Conservation (phyloP, 2,888 invertebrate species). For the Linhomoeus sp. region DNA sequence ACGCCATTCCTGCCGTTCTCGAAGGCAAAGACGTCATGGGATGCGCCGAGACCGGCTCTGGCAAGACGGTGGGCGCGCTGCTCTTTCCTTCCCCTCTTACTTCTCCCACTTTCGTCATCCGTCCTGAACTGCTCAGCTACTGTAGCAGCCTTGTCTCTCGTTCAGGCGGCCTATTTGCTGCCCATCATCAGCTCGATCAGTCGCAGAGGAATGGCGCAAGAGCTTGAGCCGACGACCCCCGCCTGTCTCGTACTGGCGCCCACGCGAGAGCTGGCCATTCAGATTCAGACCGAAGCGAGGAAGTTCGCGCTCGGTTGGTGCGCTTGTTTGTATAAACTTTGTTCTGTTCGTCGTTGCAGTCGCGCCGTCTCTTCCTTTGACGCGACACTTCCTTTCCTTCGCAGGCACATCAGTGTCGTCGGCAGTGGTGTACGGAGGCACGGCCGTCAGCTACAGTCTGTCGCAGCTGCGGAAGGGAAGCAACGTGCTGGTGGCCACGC, state of each 20-base stretch:
- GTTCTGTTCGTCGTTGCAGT: neutral
- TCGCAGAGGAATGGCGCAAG: neutral
- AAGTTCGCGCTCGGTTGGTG: neutral
- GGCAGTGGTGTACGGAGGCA: neutral
- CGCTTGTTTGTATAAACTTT: neutral
- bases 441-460: neutral
- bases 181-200: neutral
- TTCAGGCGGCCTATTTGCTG: conserved; percentile 32
- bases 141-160: too few species aligned
- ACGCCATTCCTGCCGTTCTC: conserved; percentile 61
- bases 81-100: too few species aligned
- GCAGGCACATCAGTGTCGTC: neutral
- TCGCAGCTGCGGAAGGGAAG: conserved; percentile 6
- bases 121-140: too few species aligned
- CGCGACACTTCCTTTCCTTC: too few species aligned
- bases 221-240: too few species aligned
- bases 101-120: too few species aligned
- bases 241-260: conserved; percentile 71
- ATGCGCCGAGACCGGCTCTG: conserved; percentile 90
- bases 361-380: too few species aligned
- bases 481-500: conserved; percentile 11
- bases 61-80: conserved; percentile 55
- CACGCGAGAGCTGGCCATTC: conserved; percentile 66
- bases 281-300: conserved; percentile 27
- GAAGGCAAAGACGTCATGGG: conserved; percentile 72